Base-by-base conservation (phyloP, 2,888 invertebrate genomes). In the Helleia helle region DNA sequence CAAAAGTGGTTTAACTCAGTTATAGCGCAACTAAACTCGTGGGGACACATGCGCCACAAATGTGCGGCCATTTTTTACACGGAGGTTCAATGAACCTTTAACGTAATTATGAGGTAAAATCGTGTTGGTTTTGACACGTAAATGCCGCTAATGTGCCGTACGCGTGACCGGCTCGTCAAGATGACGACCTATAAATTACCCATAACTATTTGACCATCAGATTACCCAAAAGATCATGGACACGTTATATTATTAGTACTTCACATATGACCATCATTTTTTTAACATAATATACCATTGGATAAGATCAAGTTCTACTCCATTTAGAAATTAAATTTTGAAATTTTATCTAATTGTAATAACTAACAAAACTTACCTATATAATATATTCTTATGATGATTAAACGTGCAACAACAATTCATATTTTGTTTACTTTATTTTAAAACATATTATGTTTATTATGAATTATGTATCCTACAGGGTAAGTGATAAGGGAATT, bases 41-140 rank as follows among this genome's bases (percentile, higher is more conserved):
- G 34, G 22, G 34, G 56, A 64, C 71, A 72, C 65, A 66, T 72
- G 73, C 63, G 62, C 43, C 49, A 59, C 67, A 65, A 70, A 73
- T 67, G 64, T 56, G 44, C 52, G 56, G 49, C 54, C 59, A 65
- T 70, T 70, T 74, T 72, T 73, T 67, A 67, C 58, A 55, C 48
- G 56, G 50, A 56, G 42, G 42, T 43, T 25, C 18, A 13, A 36
- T 25, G 39, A 39, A 14, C 39, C 17, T 29, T 9, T 9, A 13
- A 36, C 28, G 55, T 52, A 54, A 52, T 56, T 56, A 58, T 56
- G 59, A 63, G 60, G 57, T 58, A 62, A 67, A 66, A 64, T 52
- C 51, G 50, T 54, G 52, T 48, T 54, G 52, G 47, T 40, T 40
- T 34, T 40, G 36, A 27, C 38, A 45, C 40, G 50, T 46, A 47